phyloP scores from a whole-genome alignment of 2,888 invertebrate species.

The Xanthorhoe designata region DNA sequence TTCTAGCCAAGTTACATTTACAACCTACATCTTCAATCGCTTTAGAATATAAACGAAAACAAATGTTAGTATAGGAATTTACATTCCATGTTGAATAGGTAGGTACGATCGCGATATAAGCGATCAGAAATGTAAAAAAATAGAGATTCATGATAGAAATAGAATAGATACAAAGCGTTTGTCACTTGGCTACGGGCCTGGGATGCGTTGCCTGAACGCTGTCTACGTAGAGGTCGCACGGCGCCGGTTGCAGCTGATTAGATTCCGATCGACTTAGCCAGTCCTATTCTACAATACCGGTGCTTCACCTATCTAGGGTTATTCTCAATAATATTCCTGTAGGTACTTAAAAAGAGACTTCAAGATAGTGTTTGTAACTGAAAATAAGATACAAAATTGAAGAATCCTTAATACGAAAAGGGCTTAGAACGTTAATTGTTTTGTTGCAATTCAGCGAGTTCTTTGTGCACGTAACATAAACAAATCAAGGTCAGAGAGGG shows the following conservation, averaged over 20 bases:
- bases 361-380: not conserved
- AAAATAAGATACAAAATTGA: not conserved
- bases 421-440: slow-evolving; percentile 27
- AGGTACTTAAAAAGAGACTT: not conserved
- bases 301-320: not conserved
- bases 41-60: no score
- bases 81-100: no score
- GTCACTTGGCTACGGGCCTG: no score
- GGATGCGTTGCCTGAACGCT: no score
- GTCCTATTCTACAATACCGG: not conserved
- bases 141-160: no score
- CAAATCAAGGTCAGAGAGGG: slow-evolving; percentile 36
- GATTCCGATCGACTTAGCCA: not conserved
- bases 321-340: not conserved
- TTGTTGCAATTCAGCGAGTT: slow-evolving; percentile 17
- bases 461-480: slow-evolving; percentile 26
- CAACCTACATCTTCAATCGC: no score
- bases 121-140: no score
- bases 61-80: no score
- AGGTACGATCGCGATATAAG: no score
- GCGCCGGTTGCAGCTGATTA: not conserved
- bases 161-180: no score
- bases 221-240: not conserved
- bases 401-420: slow-evolving; percentile 10
- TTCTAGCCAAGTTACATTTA: no score